Evolutionary conservation across 2,797 vertebrate genomes (phyloP), one percentile per base, ranked within the genome.

Genomic region (Sebastes oblongus): DNA sequence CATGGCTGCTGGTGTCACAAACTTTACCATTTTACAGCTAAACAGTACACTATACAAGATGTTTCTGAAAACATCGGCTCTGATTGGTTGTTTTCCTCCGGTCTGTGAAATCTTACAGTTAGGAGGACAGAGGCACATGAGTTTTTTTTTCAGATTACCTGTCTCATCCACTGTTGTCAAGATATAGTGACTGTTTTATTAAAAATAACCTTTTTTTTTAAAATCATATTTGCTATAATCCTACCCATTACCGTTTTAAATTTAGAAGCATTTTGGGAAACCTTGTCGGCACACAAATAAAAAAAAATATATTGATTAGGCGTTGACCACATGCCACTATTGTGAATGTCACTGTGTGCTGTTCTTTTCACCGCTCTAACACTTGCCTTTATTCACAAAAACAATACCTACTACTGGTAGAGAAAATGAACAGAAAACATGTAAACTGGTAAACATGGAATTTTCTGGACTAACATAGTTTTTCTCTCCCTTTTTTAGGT

Each of bases 331-430:
- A 66, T 76, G 65, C 72, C 77, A 82, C 80, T n/a, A 65, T 76
- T 80, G 70, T 72, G 84, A 92, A 87, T 86, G 90, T 66, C 86
- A 88, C 89, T 0, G 71, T 85, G 74, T 89, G 78, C 88, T 86
- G 36, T 66, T 86, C 80, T 85, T 83, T 84, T 83, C 87, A 91
- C 91, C 24, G 22, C 70, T 66, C 64, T 83, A 70, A 84, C 93
- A 86, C 91, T 60, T 69, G 86, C 90, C 91, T 88, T 71, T 73
- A 24, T 55, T 79, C 4, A 86, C 86, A 66, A 75, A 73, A 54
- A 4, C 12, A 24, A 54, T 25, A 39, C 6, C 34, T 11, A 24
- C 20, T 66, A 27, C 27, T 29, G 10, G 25, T 16, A 13, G 22
- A 69, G 42, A 52, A 55, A 24, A 64, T 36, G 32, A 55, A 4